These are phyloP conservation scores for Tyria jacobaeae DNA, from an alignment of 2,888 invertebrate genomes.

Conservation along the genomic window DNA sequence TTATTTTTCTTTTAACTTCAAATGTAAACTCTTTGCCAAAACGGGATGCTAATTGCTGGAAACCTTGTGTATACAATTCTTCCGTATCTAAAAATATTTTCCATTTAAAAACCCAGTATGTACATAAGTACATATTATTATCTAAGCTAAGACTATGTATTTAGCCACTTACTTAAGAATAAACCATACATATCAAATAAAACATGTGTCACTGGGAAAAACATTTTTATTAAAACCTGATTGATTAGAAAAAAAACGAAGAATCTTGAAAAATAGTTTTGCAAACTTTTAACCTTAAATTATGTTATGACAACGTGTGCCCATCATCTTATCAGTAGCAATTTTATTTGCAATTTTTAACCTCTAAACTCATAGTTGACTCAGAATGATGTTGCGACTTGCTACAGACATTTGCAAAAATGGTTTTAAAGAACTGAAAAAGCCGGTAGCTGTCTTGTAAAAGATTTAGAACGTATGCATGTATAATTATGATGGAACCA, in stretches of 20 bases:
- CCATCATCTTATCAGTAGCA: slow-evolving; percentile 1
- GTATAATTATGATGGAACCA: too few species aligned
- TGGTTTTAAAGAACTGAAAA: too few species aligned
- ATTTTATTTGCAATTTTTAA: neutral
- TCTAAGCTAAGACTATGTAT: neutral
- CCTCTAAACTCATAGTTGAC: too few species aligned
- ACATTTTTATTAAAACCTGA: slow-evolving; percentile 56
- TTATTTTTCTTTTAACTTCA: slow-evolving; percentile 90
- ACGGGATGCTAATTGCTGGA: slow-evolving; percentile 88
- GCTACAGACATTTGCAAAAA: too few species aligned
- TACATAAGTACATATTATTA: too few species aligned
- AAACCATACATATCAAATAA: slow-evolving; percentile 83
- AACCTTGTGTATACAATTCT: slow-evolving; percentile 90
- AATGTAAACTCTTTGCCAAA: slow-evolving; percentile 92
- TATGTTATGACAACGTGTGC: neutral
- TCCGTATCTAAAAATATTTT: slow-evolving; percentile 91
- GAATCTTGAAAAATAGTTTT: neutral
- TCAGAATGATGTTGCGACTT: too few species aligned
- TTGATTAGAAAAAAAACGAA: neutral
- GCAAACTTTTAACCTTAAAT: neutral
- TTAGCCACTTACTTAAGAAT: slow-evolving; percentile 70
- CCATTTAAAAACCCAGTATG: neutral
- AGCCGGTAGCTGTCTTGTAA: too few species aligned
- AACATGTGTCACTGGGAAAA: slow-evolving; percentile 68
- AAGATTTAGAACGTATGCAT: too few species aligned